Conservation (phyloP, 2,888 invertebrate species). For the Pterostichus madidus region DNA sequence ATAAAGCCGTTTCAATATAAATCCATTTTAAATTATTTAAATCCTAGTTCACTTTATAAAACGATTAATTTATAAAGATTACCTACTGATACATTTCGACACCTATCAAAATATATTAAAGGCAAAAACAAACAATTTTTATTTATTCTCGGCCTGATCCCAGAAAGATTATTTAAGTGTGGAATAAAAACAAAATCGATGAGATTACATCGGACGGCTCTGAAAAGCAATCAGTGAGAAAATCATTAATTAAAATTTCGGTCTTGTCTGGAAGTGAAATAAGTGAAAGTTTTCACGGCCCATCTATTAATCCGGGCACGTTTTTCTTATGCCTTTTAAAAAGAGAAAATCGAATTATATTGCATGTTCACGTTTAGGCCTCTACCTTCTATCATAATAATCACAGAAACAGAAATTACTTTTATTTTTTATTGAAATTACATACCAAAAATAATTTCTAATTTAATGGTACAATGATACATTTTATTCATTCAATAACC, state of each 20-base stretch:
- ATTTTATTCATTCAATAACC: background rate
- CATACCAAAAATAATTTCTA: background rate
- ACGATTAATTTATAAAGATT: slow-evolving; percentile 43
- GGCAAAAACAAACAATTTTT: slow-evolving; percentile 29
- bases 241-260: slow-evolving; percentile 65
- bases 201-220: slow-evolving; percentile 49
- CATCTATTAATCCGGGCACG: slow-evolving; percentile 58
- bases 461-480: background rate
- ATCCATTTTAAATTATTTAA: background rate
- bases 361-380: background rate
- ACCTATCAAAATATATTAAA: slow-evolving; percentile 15
- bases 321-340: slow-evolving; percentile 39
- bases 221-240: slow-evolving; percentile 54
- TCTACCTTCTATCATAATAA: background rate
- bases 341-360: slow-evolving; percentile 35
- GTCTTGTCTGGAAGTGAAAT: slow-evolving; percentile 60
- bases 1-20: background rate
- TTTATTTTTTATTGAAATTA: background rate
- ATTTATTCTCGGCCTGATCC: slow-evolving; percentile 38
- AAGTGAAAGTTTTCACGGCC: slow-evolving; percentile 63
- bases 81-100: background rate
- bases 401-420: slow-evolving; percentile 4
- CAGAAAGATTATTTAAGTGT: slow-evolving; percentile 34
- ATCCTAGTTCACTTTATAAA: background rate
- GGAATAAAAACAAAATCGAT: slow-evolving; percentile 41